Conservation (phyloP, 2,797 vertebrate genomes). For the Gymnocypris eckloni region DNA sequence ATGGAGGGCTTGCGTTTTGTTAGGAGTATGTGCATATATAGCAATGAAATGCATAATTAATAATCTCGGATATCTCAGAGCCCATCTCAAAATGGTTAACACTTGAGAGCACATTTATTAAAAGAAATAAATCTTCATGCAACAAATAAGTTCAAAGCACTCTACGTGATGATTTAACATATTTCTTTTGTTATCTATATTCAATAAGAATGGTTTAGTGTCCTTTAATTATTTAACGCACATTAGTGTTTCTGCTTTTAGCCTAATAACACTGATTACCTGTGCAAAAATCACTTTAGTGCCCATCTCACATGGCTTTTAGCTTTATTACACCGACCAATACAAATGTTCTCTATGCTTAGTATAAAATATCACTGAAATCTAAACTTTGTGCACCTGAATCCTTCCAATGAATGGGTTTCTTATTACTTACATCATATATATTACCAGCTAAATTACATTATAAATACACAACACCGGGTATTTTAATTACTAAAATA, state of each 20-base stretch:
- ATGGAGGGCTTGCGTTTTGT: not conserved
- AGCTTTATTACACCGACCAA: not conserved
- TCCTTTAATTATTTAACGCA: not conserved
- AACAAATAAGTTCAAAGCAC: not conserved
- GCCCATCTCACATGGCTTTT: not conserved
- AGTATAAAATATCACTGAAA: not conserved
- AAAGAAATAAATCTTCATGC: not conserved
- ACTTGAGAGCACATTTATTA: not conserved
- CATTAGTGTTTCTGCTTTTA: not conserved
- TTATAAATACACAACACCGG: not conserved
- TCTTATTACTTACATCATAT: not conserved
- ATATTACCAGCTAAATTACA: not conserved
- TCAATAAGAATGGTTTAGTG: not conserved
- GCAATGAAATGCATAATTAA: not conserved
- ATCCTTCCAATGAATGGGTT: no score
- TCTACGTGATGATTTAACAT: not conserved
- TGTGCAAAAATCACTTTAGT: not conserved
- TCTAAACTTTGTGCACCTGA: not conserved
- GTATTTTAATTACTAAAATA: not conserved
- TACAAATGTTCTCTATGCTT: not conserved
- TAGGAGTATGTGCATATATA: not conserved
- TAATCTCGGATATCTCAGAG: not conserved
- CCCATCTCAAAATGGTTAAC: slow-evolving; percentile 20
- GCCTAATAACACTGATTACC: not conserved
- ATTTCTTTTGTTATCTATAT: not conserved